Evolutionary conservation across 2,113 vertebrate species (phyloP).

Genomic region (Eubucco bourcierii): DNA sequence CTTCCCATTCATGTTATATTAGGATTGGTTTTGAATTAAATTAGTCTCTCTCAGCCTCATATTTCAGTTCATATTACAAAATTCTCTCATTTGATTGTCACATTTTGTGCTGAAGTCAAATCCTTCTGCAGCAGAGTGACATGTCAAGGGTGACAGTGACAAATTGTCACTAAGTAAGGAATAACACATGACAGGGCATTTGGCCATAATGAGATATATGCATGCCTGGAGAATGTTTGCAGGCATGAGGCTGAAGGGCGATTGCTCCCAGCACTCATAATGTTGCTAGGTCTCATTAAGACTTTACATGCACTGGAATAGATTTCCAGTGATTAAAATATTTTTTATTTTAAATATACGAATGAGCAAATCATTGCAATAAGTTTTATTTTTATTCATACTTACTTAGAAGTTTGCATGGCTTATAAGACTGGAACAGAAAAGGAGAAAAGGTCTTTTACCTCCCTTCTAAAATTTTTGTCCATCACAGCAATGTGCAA

Average conservation of each 20-base stretch:
- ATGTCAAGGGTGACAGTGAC: constrained; percentile 85
- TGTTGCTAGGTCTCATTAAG: constrained; percentile 70
- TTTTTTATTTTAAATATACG: background rate
- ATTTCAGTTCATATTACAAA: constrained; percentile 79
- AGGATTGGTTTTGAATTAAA: constrained; percentile 73
- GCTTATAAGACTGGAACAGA: background rate
- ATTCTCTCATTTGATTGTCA: constrained; percentile 75
- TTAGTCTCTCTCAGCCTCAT: constrained; percentile 70
- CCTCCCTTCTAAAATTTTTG: background rate
- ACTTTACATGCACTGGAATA: constrained; percentile 29
- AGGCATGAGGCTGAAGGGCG: constrained; percentile 59
- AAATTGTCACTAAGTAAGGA: constrained; percentile 86
- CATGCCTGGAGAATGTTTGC: constrained; percentile 64
- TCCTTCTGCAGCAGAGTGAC: constrained; percentile 75
- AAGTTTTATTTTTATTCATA: constrained; percentile 1
- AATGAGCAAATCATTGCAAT: constrained; percentile 34
- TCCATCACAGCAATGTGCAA: background rate
- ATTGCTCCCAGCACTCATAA: constrained; percentile 56
- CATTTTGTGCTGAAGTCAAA: constrained; percentile 73
- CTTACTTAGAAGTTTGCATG: background rate
- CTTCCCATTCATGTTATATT: constrained; percentile 51
- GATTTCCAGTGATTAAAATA: constrained; percentile 58
- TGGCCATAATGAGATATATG: constrained; percentile 76
- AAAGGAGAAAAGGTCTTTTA: background rate
- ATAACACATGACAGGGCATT: constrained; percentile 76